A percentile compares a stretch with the other conserved stretches of the same genome.
Conservation (phyloP, 2,113 vertebrate genomes). For the Apistogramma diplotaenia region DNA sequence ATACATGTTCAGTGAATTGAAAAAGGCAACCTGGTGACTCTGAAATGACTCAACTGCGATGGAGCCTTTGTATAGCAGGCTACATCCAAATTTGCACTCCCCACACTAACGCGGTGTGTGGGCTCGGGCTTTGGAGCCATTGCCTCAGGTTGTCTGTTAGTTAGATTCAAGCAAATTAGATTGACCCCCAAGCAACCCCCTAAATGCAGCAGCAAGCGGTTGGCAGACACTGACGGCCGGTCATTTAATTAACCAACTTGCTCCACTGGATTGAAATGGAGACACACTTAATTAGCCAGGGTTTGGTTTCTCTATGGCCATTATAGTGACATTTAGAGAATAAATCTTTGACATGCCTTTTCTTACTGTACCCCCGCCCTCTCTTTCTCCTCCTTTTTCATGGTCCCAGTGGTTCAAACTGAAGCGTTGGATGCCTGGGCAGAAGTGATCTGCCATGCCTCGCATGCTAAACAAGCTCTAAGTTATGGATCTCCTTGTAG, state of each 20-base stretch:
- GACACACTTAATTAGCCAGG: conserved; percentile 43
- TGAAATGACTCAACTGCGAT: not conserved
- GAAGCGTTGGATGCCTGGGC: not conserved
- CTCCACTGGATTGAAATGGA: conserved; percentile 42
- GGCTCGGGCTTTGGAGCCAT: conserved; percentile 16
- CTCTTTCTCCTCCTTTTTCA: not conserved
- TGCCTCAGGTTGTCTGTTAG: conserved; percentile 49
- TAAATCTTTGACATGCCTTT: not conserved
- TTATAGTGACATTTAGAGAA: conserved; percentile 20
- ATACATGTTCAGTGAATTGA: not conserved
- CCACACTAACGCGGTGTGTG: conserved; percentile 24
- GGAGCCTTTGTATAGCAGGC: not conserved
- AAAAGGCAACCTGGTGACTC: not conserved
- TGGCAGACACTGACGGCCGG: conserved; percentile 42
- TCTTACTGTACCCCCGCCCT: not conserved
- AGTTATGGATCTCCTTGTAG: not conserved
- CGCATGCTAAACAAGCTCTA: not conserved
- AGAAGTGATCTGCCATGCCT: not conserved
- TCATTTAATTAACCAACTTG: conserved; percentile 63
- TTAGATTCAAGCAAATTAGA: conserved; percentile 61
- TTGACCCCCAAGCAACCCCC: conserved; percentile 41
- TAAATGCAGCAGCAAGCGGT: conserved; percentile 49
- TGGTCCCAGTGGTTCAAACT: not conserved
- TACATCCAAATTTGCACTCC: not conserved
- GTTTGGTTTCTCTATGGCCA: conserved; percentile 36